Base-by-base conservation (phyloP, 92 coral and sea anemone genomes). In the Nematostella vectensis region DNA sequence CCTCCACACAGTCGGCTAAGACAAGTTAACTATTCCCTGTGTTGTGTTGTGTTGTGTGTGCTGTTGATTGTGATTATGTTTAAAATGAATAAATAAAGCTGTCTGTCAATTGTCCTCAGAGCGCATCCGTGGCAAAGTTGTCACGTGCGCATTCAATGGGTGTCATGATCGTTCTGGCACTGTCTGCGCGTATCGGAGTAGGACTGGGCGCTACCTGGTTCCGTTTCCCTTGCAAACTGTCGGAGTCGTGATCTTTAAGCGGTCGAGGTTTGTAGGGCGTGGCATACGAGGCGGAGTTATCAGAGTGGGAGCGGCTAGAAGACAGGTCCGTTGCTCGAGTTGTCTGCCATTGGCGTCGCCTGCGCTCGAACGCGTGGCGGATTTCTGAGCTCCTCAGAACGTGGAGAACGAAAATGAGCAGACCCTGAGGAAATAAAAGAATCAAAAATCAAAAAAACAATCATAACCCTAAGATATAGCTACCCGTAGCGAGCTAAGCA, bases 371-470 rank as follows among this genome's bases (percentile, higher is more conserved):
- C 0, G 83, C 71, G 16, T 48, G 25, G 21, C 50, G 65, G 22
- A 71, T 63, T 42, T 83, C 94, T 26, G 67, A 55, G 57, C 82
- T 83, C 65, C 86, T 61, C 17, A 79, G 29, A 3, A 80, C 81
- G 31, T 83, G 85, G 43, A 83, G 75, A 16, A 74, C 36, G 59
- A 83, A 83, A 52, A 83, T 74, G 17, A 83, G 18, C 31, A 79
- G 74, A 15, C 94, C 94, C 94, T 83, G 57, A 11, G 54, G 54
- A 17, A 4, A 48, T 23, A 18, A 30, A 16, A 47, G 16, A 38
- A 29, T 25, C 30, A 60, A 12, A 2, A 2, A 49, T 11, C 9
- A 12, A 6, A 15, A 18, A 20, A 8, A 1, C 2, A 29, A 25
- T 2, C 21, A 18, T 0, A 15, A 22, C 61, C 1, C 0, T 30